phyloP scores from a whole-genome alignment of 2,888 invertebrate genomes.

The Drepana falcataria region DNA sequence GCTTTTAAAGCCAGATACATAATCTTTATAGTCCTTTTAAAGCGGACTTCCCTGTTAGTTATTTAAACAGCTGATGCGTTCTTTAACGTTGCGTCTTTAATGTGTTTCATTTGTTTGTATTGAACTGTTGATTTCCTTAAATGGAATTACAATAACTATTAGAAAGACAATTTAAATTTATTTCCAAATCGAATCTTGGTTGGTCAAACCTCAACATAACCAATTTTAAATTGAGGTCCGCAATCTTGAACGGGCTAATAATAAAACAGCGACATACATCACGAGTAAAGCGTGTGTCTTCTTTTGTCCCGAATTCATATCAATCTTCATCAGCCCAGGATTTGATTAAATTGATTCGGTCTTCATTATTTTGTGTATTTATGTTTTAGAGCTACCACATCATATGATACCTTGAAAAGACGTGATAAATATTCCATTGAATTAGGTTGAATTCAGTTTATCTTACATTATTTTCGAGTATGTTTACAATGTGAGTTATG shows the following conservation, averaged over 20 bases:
- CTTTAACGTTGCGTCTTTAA: no score
- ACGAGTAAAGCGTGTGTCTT: constrained; percentile 5
- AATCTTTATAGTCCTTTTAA: not conserved
- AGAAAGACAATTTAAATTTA: constrained; percentile 6
- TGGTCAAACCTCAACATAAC: constrained; percentile 8
- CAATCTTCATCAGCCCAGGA: constrained; percentile 37
- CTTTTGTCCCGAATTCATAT: constrained; percentile 26
- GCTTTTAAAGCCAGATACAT: not conserved
- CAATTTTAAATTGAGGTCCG: constrained; percentile 14
- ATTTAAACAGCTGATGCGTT: not conserved
- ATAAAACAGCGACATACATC: constrained; percentile 8
- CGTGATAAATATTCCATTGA: no score
- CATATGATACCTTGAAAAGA: not conserved
- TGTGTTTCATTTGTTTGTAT: no score
- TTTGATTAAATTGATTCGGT: constrained; percentile 35
- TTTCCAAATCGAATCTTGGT: constrained; percentile 6
- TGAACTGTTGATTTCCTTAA: no score
- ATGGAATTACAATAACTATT: no score
- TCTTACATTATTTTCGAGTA: no score
- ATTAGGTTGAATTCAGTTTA: no score
- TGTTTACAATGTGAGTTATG: no score
- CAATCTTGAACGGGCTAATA: constrained; percentile 18
- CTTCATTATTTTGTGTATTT: not conserved
- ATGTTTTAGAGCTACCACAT: not conserved
- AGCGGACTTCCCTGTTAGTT: not conserved